A percentile compares a stretch with the other conserved stretches of the same genome.
These are phyloP conservation scores for Orestias chungarensis DNA, from an alignment of 2,797 vertebrate genomes.

Conservation along the genomic window DNA sequence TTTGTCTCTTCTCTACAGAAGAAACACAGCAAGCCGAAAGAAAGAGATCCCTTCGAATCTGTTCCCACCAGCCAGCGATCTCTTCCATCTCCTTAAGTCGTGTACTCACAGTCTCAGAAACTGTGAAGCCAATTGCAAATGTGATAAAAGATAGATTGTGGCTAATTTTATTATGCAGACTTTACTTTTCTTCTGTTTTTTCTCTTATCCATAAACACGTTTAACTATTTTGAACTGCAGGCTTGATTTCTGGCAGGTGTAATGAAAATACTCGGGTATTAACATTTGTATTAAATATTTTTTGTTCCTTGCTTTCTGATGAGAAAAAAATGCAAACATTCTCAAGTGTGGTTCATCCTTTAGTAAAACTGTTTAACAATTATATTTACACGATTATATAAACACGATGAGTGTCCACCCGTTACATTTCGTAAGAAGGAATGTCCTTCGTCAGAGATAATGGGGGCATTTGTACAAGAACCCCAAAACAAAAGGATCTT, in stretches of 20 bases:
- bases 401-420: too few species aligned
- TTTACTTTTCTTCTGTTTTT: neutral
- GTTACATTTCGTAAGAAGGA: too few species aligned
- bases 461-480: too few species aligned
- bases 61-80: constrained; percentile 4
- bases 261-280: too few species aligned
- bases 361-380: too few species aligned
- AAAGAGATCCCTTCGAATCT: constrained; percentile 28
- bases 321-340: neutral
- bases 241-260: neutral
- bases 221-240: neutral
- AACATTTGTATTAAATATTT: too few species aligned
- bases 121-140: neutral
- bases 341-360: neutral
- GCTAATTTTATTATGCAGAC: neutral
- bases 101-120: neutral
- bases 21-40: neutral
- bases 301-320: too few species aligned
- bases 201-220: neutral
- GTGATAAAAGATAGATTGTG: neutral
- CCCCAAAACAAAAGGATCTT: neutral
- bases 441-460: too few species aligned
- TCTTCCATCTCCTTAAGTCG: neutral
- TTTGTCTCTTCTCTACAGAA: constrained; percentile 31
- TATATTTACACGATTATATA: too few species aligned